Evolutionary conservation across 1,140 invertebrate species (phyloP).

Genomic region (Brachionus manjavacas): DNA sequence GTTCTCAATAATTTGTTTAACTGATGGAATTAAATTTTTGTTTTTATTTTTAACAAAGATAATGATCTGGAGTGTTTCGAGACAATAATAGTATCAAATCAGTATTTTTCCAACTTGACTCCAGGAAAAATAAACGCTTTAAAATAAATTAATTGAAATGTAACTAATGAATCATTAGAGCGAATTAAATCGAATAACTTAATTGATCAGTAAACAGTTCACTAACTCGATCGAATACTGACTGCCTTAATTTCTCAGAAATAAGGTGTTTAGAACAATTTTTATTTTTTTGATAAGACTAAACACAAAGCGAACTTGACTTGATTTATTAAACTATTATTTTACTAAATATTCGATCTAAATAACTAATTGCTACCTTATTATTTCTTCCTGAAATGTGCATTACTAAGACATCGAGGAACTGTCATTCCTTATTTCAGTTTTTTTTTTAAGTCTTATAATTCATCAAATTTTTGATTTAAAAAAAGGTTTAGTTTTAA

Average conservation of each 20-base stretch:
- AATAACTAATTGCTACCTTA: no score
- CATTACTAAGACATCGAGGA: no score
- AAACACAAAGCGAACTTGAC: not conserved
- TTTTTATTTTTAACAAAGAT: not conserved
- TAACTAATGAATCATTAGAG: not conserved
- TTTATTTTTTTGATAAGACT: not conserved
- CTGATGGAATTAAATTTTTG: not conserved
- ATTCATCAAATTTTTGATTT: no score
- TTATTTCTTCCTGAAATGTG: no score
- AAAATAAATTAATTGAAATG: not conserved
- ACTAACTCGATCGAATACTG: not conserved
- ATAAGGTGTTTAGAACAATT: not conserved
- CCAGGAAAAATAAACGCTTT: not conserved
- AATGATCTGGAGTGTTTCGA: not conserved
- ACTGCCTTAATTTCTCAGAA: not conserved
- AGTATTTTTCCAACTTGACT: not conserved
- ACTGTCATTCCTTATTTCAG: no score
- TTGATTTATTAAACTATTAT: not conserved
- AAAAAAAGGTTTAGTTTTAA: not conserved
- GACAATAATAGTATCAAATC: not conserved
- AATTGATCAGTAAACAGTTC: not conserved
- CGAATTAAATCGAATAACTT: conserved; percentile 4
- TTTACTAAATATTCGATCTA: no score
- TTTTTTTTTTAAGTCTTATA: no score
- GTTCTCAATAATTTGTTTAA: not conserved